Conservation (phyloP, 2,888 invertebrate genomes). For the Unio pictorum region DNA sequence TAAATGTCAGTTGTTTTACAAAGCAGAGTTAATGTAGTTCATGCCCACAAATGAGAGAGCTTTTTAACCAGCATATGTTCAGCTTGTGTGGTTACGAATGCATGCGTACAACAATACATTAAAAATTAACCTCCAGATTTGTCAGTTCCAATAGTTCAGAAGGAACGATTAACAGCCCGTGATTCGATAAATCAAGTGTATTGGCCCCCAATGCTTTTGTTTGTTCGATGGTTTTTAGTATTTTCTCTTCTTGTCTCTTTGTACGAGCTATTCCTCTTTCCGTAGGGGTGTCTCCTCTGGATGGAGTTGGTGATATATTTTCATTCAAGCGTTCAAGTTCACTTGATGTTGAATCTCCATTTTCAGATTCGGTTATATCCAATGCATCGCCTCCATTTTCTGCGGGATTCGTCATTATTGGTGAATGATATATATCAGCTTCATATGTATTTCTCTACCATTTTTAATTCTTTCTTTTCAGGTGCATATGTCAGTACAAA, state of each 20-base stretch:
- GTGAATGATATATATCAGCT: background rate
- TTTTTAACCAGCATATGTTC: too few relatives aligned
- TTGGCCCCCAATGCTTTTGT: constrained; percentile 47
- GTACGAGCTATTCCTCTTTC: constrained; percentile 52
- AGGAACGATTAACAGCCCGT: constrained; percentile 55
- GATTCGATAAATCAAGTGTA: constrained; percentile 58
- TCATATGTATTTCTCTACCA: background rate
- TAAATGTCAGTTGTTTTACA: too few relatives aligned
- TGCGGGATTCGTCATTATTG: constrained; percentile 25
- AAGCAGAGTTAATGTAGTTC: too few relatives aligned
- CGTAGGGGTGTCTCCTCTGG: constrained; percentile 38
- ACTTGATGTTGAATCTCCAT: constrained; percentile 44
- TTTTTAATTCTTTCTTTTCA: background rate
- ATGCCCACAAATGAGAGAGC: too few relatives aligned
- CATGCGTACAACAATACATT: too few relatives aligned
- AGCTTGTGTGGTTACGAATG: too few relatives aligned
- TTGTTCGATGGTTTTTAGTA: constrained; percentile 48
- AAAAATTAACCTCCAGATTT: constrained; percentile 53
- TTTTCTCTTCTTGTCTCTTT: constrained; percentile 44
- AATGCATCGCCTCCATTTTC: constrained; percentile 24
- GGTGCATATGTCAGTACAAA: constrained; percentile 1
- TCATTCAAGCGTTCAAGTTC: constrained; percentile 43
- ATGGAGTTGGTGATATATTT: constrained; percentile 35
- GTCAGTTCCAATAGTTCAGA: constrained; percentile 57
- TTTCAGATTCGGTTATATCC: constrained; percentile 28